Percentiles rank a stretch among this genome's conserved stretches.
phyloP scores from a whole-genome alignment of 2,113 vertebrate species.

The Paradisaea rubra region DNA sequence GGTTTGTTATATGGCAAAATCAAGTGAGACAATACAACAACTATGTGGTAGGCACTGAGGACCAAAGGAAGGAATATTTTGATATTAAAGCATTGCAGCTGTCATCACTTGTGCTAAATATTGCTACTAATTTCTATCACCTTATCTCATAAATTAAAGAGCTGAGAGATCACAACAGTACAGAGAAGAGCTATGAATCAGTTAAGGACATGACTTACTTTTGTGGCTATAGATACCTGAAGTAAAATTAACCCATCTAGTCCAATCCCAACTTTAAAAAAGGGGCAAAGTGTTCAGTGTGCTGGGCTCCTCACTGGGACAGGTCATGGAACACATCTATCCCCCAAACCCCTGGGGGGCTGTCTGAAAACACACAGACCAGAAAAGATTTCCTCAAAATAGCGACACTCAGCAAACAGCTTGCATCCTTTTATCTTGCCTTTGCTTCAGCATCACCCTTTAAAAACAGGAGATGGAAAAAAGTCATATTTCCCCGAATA shows the following conservation, averaged over 20 bases:
- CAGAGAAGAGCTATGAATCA: background rate
- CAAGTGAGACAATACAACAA: background rate
- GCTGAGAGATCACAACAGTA: background rate
- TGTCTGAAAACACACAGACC: background rate
- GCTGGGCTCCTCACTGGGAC: background rate
- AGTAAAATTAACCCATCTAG: background rate
- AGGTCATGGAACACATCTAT: background rate
- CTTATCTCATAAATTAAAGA: background rate
- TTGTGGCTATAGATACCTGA: background rate
- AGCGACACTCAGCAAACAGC: background rate
- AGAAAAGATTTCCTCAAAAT: background rate
- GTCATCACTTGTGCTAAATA: background rate
- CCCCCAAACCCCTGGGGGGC: background rate
- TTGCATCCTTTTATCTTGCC: background rate
- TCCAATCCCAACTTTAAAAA: background rate
- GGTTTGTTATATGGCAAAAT: background rate
- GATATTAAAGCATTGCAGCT: background rate
- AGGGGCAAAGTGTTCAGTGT: background rate
- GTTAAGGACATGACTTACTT: background rate
- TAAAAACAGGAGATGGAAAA: rapidly evolving
- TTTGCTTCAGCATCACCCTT: background rate
- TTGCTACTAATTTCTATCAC: background rate
- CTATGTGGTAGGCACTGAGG: rapidly evolving
- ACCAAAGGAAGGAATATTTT: background rate
- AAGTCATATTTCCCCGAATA: background rate